Base-by-base conservation (phyloP, 2,113 vertebrate species). In the Acanthochromis polyacanthus region DNA sequence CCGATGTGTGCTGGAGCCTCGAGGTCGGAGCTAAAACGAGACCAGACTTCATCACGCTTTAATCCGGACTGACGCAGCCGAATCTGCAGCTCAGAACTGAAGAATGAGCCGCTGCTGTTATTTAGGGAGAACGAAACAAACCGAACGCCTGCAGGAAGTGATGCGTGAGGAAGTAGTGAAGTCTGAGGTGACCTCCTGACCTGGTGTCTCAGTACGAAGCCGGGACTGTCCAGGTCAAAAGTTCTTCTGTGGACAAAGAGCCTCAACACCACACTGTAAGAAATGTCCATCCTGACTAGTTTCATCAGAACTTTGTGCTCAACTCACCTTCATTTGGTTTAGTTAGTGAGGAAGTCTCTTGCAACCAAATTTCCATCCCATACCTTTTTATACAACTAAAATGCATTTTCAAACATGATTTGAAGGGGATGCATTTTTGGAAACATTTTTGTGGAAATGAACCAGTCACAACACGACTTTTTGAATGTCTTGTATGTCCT, bases 11-110 rank as follows among this genome's bases (percentile, higher is more conserved):
- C 71, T 1, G 55, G 50, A 71, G 78, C 68, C 82, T 32, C 50
- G 72, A 76, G 89, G 86, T 78, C 81, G 48, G 84, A 86, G 70
- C 86, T 88, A 86, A 88, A 88, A 85, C 11, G 1, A 85, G 84
- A 88, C 53, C 7, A 65, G 70, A 70, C 50, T 65, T 32, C 76
- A 43, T 36, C 50, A 23, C 48, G 46, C 58, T 85, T 81, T 87
- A 87, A 90, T 90, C 62, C 43, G 45, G 73, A 55, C 67, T 81
- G 89, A 90, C 83, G 23, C 68, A 70, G 68, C 68, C 51, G 20
- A 78, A 78, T 82, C n/a, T 71, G 71, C 77, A 81, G 36, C 57
- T 83, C 52, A 55, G 60, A 75, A 85, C 78, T 64, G 65, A 69
- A 81, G 76, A 87, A 84, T 69, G 70, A 80, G 79, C 75, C 38